Evolutionary conservation across 1,140 invertebrate species (phyloP), one percentile per base, ranked within the genome.

Genomic region (Lucilia cuprina): DNA sequence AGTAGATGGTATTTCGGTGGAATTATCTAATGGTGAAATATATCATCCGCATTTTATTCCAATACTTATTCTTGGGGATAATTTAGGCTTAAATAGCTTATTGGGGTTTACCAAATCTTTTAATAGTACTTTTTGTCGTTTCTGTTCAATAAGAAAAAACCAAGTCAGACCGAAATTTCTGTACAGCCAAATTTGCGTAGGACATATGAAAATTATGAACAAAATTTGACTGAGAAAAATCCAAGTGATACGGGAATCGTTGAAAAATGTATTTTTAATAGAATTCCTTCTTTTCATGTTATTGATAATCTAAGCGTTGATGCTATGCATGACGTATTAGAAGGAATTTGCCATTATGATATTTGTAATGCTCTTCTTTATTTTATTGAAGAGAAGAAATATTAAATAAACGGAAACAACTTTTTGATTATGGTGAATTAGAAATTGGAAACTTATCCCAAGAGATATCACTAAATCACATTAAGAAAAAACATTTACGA

Each of bases 291-390:
- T 74, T 89, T 89, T 84, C 85, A 88, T 77, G 84, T 87, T 17
- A 84, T 85, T 8, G 82, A 85, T 75, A 89, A 90, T 86, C 83
- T 85, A 74, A 47, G 70, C 75, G 86, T 86, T 13, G 88, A 90
- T 84, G 78, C 87, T 30, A 86, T 87, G 85, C 87, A 82, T 19
- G 83, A 84, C 34, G 21, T 84, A 8, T 82, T 80, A 17, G 80
- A 84, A 41, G 77, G 83, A 9, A 19, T 84, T 9, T 84, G 75
- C 25, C 84, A 85, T 34, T 87, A 87, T 85, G 85, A 87, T 74
- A 75, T 89, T 21, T 83, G 5, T 41, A 25, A 86, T 14, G 82
- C 87, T 70, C 78, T 89, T 17, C 34, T 85, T 34, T 82, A 86
- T 84, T 85, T 86, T 12, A 87, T 86, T 55, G 25, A 84, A 85